Evolutionary conservation across 2,888 invertebrate species (phyloP).

Genomic region (Cephus sareptanus): DNA sequence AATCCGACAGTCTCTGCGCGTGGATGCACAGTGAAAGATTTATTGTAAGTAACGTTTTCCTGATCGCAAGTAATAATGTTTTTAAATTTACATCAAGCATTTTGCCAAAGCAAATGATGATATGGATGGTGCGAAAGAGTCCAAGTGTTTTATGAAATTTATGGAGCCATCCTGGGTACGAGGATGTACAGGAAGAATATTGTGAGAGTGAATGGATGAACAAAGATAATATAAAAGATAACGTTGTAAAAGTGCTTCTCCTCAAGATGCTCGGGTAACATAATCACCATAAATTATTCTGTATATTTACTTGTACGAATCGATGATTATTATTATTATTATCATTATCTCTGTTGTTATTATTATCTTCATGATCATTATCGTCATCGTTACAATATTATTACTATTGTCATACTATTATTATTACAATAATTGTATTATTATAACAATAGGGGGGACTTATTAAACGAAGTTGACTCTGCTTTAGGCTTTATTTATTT

Average conservation of each 20-base stretch:
- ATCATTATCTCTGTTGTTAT: conserved; percentile 2
- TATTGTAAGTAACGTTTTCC: neutral
- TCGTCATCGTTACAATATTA: too few relatives aligned
- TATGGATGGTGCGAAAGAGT: conserved; percentile 11
- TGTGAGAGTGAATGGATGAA: conserved; percentile 18
- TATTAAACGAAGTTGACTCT: conserved; percentile 38
- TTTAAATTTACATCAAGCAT: conserved; percentile 17
- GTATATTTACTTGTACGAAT: conserved; percentile 28
- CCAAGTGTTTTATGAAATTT: conserved; percentile 7
- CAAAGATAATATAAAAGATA: conserved; percentile 17
- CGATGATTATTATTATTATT: conserved; percentile 6
- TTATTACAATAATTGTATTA: conserved; percentile 32
- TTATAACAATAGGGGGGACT: conserved; percentile 33
- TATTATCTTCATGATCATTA: conserved; percentile 7
- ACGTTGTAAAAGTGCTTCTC: conserved; percentile 31
- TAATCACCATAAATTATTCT: conserved; percentile 36
- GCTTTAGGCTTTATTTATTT: neutral
- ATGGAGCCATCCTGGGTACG: too few relatives aligned
- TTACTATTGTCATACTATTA: conserved; percentile 22
- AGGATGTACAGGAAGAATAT: too few relatives aligned
- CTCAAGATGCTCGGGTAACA: conserved; percentile 33
- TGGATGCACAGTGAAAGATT: neutral
- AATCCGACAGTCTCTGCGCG: conserved; percentile 1
- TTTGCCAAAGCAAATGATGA: conserved; percentile 6
- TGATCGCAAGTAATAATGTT: conserved; percentile 4